Base-by-base conservation (phyloP, 2,797 vertebrate species). In the Lophotriccus pileatus region DNA sequence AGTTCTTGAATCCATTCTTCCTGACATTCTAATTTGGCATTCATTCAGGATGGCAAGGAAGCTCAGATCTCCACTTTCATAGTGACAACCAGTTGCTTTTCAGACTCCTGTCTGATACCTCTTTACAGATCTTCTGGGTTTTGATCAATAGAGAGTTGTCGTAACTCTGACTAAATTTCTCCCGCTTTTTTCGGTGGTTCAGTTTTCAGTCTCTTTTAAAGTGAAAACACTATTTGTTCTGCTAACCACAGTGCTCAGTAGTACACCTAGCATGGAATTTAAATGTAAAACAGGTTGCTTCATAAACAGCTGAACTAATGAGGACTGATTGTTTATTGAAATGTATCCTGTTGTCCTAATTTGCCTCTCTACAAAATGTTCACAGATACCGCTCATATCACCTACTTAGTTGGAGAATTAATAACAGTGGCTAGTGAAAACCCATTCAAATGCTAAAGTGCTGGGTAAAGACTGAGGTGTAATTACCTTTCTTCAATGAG, bases 261-360 rank as follows among this genome's bases (percentile, higher is more conserved):
- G 79, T 91, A 86, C 37, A 53, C 58, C 62, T 46, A 96, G 36
- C n/a, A 12, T 84, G 58, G 91, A 90, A 96, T 95, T 92, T 94
- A 96, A 89, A 94, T 96, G 93, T 94, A 91, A 94, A 96, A 75
- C 66, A 91, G 82, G 89, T 92, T 94, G 82, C 84, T 94, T 94
- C 83, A 84, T 95, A 95, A 95, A 94, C 82, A 94, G 93, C 85
- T 94, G 91, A 95, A 86, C 89, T 96, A 95, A 96, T 86, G 87
- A 93, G 85, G 76, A 69, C 93, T 96, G 95, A 93, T 95, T 96
- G 94, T 88, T 91, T 91, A 84, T 93, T 96, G 94, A 95, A 95
- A 88, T 81, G 16, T 84, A 94, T 91, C 87, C 83, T 84, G 53
- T 93, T 96, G 89, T 88, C 58, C 50, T 91, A 68, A 94, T 96